Conservation (phyloP, 2,113 vertebrate genomes). For the Ptilorrhoa leucosticta region DNA sequence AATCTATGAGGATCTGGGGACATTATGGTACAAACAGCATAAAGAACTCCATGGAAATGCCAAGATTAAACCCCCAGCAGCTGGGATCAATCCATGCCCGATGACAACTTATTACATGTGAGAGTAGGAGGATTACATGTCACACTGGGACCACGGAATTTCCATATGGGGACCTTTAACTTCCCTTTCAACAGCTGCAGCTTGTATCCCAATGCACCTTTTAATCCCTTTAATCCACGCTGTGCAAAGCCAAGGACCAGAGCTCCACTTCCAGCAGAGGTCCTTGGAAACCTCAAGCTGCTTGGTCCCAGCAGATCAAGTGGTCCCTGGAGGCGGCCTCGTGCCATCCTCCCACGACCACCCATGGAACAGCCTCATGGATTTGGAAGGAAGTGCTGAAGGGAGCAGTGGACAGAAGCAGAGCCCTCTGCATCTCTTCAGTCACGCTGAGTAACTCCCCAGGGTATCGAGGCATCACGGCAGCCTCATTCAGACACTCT, state of each 20-base stretch:
- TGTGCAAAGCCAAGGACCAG: neutral
- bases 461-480: neutral
- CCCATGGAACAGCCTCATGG: neutral
- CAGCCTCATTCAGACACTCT: neutral
- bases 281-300: neutral
- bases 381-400: neutral
- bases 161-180: neutral
- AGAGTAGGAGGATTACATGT: neutral
- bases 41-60: neutral
- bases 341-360: accelerated
- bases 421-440: neutral
- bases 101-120: neutral
- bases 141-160: neutral
- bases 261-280: neutral
- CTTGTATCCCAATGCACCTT: accelerated
- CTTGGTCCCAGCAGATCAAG: neutral
- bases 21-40: neutral
- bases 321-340: neutral
- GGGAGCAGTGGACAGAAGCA: neutral
- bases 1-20: neutral
- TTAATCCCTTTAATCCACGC: neutral
- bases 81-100: neutral
- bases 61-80: neutral
- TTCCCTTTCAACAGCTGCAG: neutral
- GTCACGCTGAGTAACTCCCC: neutral